These are phyloP conservation scores for Echinarachnius parma DNA, from an alignment of 53 echinoderm and acorn worm genomes.

Conservation along the genomic window DNA sequence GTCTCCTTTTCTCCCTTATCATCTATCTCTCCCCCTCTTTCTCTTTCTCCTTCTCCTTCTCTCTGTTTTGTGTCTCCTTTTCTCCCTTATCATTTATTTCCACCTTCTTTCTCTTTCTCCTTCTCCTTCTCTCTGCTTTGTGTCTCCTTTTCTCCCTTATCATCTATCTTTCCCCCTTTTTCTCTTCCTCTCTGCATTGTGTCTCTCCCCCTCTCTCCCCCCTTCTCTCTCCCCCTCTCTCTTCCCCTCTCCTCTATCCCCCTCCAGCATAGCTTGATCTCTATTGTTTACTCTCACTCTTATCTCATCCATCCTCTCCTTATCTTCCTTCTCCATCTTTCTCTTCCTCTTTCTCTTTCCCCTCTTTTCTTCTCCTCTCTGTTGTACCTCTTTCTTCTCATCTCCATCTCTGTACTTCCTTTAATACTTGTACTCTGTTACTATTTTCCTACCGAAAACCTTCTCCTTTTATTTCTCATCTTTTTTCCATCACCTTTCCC, in stretches of 20 bases:
- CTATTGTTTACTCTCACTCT: no score
- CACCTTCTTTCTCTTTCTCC: neutral
- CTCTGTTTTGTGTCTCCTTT: neutral
- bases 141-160: neutral
- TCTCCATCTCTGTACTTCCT: neutral
- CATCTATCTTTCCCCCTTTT: neutral
- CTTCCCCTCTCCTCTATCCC: neutral
- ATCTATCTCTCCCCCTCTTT: neutral
- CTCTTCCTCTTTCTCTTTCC: neutral
- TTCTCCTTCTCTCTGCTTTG: neutral
- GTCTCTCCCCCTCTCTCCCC: neutral
- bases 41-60: neutral
- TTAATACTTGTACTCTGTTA: neutral
- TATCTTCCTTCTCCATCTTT: neutral
- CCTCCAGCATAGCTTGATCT: no score
- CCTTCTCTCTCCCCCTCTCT: neutral
- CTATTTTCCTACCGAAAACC: neutral
- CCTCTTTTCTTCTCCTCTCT: neutral
- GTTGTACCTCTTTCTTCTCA: neutral
- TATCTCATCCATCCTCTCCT: no score
- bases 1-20: neutral
- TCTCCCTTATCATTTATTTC: neutral
- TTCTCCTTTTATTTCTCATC: neutral
- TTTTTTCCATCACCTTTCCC: neutral
- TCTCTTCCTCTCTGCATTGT: neutral